phyloP scores from a whole-genome alignment of 1,140 invertebrate species.

The Drosophila nikananu region DNA sequence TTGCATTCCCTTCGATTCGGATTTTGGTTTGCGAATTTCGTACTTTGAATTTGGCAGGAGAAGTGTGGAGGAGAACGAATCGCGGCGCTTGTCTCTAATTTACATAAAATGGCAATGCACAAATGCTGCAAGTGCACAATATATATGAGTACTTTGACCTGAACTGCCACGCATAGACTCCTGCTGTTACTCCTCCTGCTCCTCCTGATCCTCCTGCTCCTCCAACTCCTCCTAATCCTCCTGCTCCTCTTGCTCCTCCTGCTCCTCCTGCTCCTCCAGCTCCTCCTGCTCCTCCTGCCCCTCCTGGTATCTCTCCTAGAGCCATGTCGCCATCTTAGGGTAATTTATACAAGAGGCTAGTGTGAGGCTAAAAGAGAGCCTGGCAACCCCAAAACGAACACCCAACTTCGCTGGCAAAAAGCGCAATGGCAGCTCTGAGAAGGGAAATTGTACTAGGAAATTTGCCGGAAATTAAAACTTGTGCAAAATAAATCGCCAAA shows the following conservation, averaged over 20 bases:
- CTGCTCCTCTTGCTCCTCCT: background rate
- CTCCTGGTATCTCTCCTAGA: background rate
- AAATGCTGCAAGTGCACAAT: conserved; percentile 28
- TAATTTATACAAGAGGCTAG: conserved; percentile 23
- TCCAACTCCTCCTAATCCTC: background rate
- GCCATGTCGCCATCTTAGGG: conserved; percentile 32
- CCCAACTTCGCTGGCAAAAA: conserved; percentile 32
- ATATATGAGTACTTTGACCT: conserved; percentile 44
- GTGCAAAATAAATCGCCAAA: conserved; percentile 84
- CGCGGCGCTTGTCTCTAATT: conserved; percentile 38
- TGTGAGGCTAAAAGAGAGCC: background rate
- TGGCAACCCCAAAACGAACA: background rate
- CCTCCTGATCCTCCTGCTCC: background rate
- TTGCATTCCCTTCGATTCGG: background rate
- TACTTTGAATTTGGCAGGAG: background rate
- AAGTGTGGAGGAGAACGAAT: background rate
- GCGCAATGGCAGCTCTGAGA: conserved; percentile 65
- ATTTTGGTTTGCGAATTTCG: background rate
- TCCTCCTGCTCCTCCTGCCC: background rate
- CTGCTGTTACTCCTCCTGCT: background rate
- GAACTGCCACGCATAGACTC: background rate
- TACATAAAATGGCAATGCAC: conserved; percentile 41
- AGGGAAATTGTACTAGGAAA: conserved; percentile 85
- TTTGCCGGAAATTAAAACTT: conserved; percentile 85
- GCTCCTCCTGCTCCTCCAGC: background rate